These are phyloP conservation scores for Scophthalmus maximus DNA, from an alignment of 2,113 vertebrate genomes.

Conservation along the genomic window DNA sequence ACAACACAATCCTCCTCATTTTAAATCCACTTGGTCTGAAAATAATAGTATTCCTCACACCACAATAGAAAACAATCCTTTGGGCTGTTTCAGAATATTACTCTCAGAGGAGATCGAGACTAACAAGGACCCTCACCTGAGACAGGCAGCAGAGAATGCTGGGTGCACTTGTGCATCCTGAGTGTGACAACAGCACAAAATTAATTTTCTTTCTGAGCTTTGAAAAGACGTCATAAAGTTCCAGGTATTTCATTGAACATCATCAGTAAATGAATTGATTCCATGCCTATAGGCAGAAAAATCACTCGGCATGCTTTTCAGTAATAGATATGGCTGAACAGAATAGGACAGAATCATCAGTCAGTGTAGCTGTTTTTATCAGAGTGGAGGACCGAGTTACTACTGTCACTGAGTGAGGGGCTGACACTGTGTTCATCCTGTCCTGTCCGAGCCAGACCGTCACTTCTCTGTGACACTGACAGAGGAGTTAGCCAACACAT, in stretches of 20 bases:
- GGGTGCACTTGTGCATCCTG: slow-evolving; percentile 6
- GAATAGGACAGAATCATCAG: background rate
- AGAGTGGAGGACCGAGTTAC: background rate
- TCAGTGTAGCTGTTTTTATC: background rate
- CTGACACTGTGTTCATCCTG: slow-evolving; percentile 14
- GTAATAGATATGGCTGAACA: too few species aligned
- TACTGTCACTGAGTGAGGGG: background rate
- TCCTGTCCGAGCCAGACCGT: slow-evolving; percentile 6
- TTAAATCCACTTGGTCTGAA: background rate
- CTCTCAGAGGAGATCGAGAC: background rate
- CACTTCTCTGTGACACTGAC: slow-evolving; percentile 16
- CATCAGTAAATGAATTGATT: slow-evolving; percentile 1
- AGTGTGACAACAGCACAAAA: background rate
- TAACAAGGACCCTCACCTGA: background rate
- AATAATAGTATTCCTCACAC: background rate
- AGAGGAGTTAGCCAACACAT: slow-evolving; percentile 15
- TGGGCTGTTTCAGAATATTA: background rate
- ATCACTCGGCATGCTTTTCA: background rate
- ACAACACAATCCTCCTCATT: background rate
- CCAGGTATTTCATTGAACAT: slow-evolving; percentile 1
- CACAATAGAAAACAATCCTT: background rate
- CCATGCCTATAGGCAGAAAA: background rate
- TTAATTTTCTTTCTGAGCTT: slow-evolving; percentile 7
- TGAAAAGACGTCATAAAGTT: background rate
- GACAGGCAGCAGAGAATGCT: slow-evolving; percentile 19